Evolutionary conservation across 2,113 vertebrate genomes (phyloP).

Genomic region (Albula glossodonta): DNA sequence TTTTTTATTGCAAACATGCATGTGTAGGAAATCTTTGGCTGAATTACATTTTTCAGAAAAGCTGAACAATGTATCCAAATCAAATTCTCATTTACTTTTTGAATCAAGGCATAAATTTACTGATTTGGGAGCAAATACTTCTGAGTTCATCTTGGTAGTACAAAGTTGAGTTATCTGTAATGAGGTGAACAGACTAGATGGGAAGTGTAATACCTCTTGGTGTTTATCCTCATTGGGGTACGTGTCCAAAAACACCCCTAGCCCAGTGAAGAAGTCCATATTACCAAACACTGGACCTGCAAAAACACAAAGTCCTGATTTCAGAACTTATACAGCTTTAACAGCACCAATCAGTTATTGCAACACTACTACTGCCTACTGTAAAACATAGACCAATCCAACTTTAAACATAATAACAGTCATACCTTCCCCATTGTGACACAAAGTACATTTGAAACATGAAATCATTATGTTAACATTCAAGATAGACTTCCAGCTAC

Average conservation of each 20-base stretch:
- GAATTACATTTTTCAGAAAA: neutral
- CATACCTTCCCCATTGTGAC: neutral
- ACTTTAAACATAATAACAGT: neutral
- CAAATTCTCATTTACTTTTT: too few relatives aligned
- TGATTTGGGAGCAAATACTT: too few relatives aligned
- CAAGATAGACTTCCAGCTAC: neutral
- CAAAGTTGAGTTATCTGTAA: neutral
- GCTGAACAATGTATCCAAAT: too few relatives aligned
- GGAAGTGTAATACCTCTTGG: constrained; percentile 79
- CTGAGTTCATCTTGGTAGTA: too few relatives aligned
- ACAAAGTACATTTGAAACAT: neutral
- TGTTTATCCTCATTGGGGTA: constrained; percentile 98
- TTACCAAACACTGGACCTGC: constrained; percentile 96
- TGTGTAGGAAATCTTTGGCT: neutral
- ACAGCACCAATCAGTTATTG: neutral
- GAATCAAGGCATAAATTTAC: too few relatives aligned
- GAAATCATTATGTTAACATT: neutral
- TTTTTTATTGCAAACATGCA: too few relatives aligned
- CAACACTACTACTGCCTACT: neutral
- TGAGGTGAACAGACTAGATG: neutral
- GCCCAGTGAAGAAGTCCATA: constrained; percentile 90
- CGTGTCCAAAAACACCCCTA: constrained; percentile 95
- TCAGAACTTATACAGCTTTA: neutral
- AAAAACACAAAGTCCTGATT: neutral
- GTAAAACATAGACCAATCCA: neutral